Evolutionary conservation across 2,888 invertebrate species (phyloP).

Genomic region (Limulus polyphemus): DNA sequence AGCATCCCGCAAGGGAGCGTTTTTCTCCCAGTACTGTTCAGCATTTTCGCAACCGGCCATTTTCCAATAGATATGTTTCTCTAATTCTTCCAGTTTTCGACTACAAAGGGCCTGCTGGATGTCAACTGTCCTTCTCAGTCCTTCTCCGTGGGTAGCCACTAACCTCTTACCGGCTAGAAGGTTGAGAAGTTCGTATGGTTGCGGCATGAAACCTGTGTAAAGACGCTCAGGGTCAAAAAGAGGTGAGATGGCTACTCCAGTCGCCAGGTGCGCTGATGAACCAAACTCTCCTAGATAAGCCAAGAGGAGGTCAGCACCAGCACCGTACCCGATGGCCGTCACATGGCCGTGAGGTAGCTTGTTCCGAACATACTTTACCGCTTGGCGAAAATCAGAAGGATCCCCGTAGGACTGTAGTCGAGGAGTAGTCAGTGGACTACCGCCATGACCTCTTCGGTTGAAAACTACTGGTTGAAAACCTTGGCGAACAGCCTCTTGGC

Average conservation of each 20-base stretch:
- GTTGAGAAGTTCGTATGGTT: constrained; percentile 29
- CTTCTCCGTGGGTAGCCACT: too few relatives aligned
- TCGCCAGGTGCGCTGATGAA: constrained; percentile 30
- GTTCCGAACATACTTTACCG: constrained; percentile 29
- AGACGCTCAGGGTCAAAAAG: constrained; percentile 28
- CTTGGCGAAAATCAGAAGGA: constrained; percentile 32
- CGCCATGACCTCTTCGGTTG: constrained; percentile 31
- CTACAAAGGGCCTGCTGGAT: too few relatives aligned
- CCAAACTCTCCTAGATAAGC: constrained; percentile 34
- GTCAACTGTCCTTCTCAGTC: too few relatives aligned
- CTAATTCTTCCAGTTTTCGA: too few relatives aligned
- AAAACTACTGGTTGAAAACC: constrained; percentile 32
- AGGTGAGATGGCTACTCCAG: constrained; percentile 31
- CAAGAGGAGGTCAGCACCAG: constrained; percentile 30
- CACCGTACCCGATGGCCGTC: constrained; percentile 30
- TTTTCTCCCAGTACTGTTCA: constrained; percentile 29
- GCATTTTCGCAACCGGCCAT: too few relatives aligned
- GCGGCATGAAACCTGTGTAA: constrained; percentile 1
- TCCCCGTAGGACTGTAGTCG: constrained; percentile 31
- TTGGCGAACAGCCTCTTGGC: constrained; percentile 26
- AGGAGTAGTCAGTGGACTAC: constrained; percentile 30
- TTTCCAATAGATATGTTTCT: too few relatives aligned
- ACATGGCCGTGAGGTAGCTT: constrained; percentile 28
- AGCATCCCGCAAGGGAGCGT: constrained; percentile 34
- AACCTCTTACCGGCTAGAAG: constrained; percentile 13